Conservation (phyloP, 2,797 vertebrate genomes). For the Poeciliopsis presidionis region DNA sequence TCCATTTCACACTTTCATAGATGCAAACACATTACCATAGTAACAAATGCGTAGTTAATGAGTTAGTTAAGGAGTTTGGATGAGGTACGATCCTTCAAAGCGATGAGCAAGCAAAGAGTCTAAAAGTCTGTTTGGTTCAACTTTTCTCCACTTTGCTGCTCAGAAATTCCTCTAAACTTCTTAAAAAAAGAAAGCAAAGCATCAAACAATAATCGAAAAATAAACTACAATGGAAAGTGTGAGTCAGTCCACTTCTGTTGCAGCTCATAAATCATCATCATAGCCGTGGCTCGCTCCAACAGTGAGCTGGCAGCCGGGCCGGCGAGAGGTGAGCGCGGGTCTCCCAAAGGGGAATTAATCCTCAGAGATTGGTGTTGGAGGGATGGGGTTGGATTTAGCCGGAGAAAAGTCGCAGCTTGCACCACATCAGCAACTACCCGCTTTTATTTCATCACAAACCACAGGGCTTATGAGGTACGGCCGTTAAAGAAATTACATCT, state of each 20-base stretch:
- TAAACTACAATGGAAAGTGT: constrained; percentile 60
- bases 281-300: constrained; percentile 47
- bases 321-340: constrained; percentile 35
- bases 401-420: constrained; percentile 27
- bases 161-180: neutral
- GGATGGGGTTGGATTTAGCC: constrained; percentile 9
- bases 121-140: neutral
- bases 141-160: neutral
- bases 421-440: constrained; percentile 43
- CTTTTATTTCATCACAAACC: constrained; percentile 52
- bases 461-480: neutral
- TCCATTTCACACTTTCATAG: neutral
- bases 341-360: constrained; percentile 56
- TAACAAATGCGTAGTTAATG: neutral
- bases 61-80: neutral
- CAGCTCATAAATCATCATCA: constrained; percentile 70
- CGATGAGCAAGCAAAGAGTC: neutral
- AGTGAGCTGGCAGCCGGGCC: constrained; percentile 49
- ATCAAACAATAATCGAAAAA: constrained; percentile 44
- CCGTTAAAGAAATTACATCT: constrained; percentile 23
- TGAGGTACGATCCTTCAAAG: neutral
- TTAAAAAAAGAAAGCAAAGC: constrained; percentile 1
- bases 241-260: constrained; percentile 54
- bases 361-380: constrained; percentile 21
- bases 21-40: neutral